A percentile compares a stretch with the other conserved stretches of the same genome.
phyloP scores from a whole-genome alignment of 2,113 vertebrate genomes.

The Sphaerodactylus townsendi region DNA sequence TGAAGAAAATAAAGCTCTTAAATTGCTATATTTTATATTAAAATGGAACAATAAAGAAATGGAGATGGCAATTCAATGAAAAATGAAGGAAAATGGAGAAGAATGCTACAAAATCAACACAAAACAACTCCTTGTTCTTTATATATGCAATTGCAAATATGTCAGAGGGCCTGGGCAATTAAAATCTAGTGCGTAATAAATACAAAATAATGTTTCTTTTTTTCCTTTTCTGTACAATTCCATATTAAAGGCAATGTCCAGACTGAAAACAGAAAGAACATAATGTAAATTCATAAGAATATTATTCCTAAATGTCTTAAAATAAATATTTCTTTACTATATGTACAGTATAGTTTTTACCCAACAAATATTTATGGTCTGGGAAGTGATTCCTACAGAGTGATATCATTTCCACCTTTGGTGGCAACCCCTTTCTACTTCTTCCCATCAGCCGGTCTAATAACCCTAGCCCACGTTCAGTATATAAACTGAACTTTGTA shows the following conservation, averaged over 20 bases:
- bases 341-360: too few species aligned
- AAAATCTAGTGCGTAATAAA: neutral
- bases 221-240: too few species aligned
- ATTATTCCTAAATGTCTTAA: neutral
- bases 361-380: too few species aligned
- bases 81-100: neutral
- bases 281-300: neutral
- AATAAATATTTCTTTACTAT: neutral
- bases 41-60: slow-evolving; percentile 5
- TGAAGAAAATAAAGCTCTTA: neutral
- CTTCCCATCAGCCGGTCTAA: too few species aligned
- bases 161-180: neutral
- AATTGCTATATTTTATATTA: neutral
- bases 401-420: too few species aligned
- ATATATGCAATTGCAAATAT: neutral
- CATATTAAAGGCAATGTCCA: neutral
- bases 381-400: too few species aligned
- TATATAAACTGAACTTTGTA: too few species aligned
- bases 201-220: too few species aligned
- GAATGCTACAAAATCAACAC: neutral
- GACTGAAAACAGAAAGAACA: neutral
- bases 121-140: neutral
- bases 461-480: too few species aligned
- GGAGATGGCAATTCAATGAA: neutral
- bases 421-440: too few species aligned